Base-by-base conservation (phyloP, 2,888 invertebrate species). In the Ectemnius cavifrons region DNA sequence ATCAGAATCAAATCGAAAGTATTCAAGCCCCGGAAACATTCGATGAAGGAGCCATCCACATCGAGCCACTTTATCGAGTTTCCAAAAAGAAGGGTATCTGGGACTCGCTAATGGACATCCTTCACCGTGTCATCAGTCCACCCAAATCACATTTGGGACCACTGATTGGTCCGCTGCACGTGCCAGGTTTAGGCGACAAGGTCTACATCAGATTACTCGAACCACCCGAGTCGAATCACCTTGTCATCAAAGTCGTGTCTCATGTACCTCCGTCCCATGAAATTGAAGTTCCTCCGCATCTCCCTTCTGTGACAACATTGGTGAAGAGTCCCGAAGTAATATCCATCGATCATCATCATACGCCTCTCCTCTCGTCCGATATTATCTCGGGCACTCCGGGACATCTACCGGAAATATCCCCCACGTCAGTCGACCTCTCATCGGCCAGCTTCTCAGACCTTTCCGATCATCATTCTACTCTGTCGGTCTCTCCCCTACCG, bases 161-260 rank as follows among this genome's bases (percentile, higher is more conserved):
- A 4, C 62, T 87, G 11, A 82, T 89, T 4, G 87, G 89, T 0
- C 88, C 89, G 0, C 77, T 89, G 0, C 60, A 82, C 2, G 69
- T 89, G 2, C 87, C 89, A 0, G 85, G 89, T 0, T 28, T 85
- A 1, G 79, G 78, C 0, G 82, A 84, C 3, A 81, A 84, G n/a
- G 83, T 89, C 0, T 89, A 80, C 58, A 78, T 89, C 20, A 77
- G 86, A 4, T 80, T 86, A 8, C 13, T 84, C 20, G 83, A 83
- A 0, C 76, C 83, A 0, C 52, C 78, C 0, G 74, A 84, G 0
- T 69, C 82, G 2, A 75, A 83, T 37, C 84, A 79, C 45, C 71
- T 89, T 4, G 78, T 85, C 4, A 79, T 89, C 5, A 84, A 86
- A 46, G 63, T 89, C 45, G 49, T 84, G 11, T 81, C 80, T 0